Base-by-base conservation (phyloP, 2,113 vertebrate genomes). In the Salvelinus sp. region DNA sequence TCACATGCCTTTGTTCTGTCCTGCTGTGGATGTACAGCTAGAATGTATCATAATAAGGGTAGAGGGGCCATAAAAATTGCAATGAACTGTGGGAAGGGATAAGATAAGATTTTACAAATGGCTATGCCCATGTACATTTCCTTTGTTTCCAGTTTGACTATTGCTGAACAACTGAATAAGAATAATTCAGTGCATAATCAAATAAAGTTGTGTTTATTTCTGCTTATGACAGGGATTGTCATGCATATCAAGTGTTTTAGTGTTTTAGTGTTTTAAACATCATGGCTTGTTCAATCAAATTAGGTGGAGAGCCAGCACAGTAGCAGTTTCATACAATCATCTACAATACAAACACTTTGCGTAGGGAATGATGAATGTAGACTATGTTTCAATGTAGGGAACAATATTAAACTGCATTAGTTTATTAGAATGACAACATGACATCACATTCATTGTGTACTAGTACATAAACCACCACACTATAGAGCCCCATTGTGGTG, bases 401-500 rank as follows among this genome's bases (percentile, higher is more conserved):
- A 44, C 38, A 44, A 44, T 44, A 44, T 62, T 22, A 22, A 62
- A 62, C 58, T 23, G 58, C n/a, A 62, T 62, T 44, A 23, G 58
- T 22, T 62, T 44, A 57, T 57, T 57, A 22, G n/a, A n/a, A 62
- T 22, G 20, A 62, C 1, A 7, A 62, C 58, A 62, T 62, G n/a
- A 54, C 50, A 14, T 50, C 12, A 50, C 48, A 14, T 14, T 50
- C 38, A 38, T 44, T 12, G 38, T 44, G 38, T 44, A 10, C 9
- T 9, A 10, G 7, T 54, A 3, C 12, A 54, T 54, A 54, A 54
- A 25, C 3, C 13, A 62, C 23, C 13, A 76, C n/a, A 69, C 9
- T 10, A 44, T 44, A 69, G 63, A 62, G 79, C 74, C 84, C 76
- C 73, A 84, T 85, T 38, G 20, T 86, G 87, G 25, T 50, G 14